Evolutionary conservation across 1,140 invertebrate species (phyloP), one percentile per base, ranked within the genome.

Genomic region (Zaprionus taronus): DNA sequence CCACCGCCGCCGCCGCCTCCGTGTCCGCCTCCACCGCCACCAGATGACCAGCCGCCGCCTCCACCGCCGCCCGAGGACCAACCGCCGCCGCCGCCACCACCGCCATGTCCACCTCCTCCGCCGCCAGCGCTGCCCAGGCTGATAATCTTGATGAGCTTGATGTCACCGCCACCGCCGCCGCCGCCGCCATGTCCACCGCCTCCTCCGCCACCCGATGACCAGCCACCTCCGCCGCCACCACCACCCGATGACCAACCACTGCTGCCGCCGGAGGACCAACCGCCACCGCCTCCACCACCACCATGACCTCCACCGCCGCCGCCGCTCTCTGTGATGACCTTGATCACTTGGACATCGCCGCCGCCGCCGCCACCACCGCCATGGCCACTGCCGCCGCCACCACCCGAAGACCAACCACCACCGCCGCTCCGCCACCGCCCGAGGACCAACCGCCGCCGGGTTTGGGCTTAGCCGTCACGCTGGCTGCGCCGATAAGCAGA

Each of bases 401-500:
- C 86, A 6, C 85, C 80, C 0, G 80, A 80, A 0, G 83, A 75
- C 83, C 83, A 86, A 17, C 83, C 83, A 0, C 83, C 83, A 1
- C 82, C 80, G 2, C 89, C 89, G 0, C 82, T 79, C 76, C 81
- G 0, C 76, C 83, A 5, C 83, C 83, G 12, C 83, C 79, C 0
- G 76, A 74, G 1, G 83, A 87, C 53, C 79, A 83, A 58, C 85
- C 77, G 1, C 83, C 81, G n/a, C 78, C 71, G 6, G 83, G 90
- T 57, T 92, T 92, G 1, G 91, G 91, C 53, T 92, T 92, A 44
- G 81, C 83, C n/a, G 81, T 75, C 11, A 92, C 91, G 56, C 83
- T 83, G 69, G 86, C 86, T 31, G 65, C 91, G 58, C 91, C 86
- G 53, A 92, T 82, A 31, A 92, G 62, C 77, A 92, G 20, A 55